Conservation (phyloP, 1,140 invertebrate genomes). For the Rhagoletis zephyria region DNA sequence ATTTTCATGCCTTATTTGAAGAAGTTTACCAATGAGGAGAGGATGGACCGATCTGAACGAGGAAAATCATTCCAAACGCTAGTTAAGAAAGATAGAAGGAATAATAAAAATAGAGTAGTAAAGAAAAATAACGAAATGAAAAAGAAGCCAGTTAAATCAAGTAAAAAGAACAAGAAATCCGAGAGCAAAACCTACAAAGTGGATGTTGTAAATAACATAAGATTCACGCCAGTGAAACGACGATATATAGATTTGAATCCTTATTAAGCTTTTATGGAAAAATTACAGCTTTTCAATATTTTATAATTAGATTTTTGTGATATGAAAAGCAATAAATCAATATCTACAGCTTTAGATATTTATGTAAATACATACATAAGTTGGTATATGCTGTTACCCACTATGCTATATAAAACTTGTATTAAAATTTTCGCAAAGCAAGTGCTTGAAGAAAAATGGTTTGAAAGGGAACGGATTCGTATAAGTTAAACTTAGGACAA, state of each 20-base stretch:
- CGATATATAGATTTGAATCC: conserved; percentile 25
- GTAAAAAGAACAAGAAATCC: background rate
- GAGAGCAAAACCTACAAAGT: background rate
- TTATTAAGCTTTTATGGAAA: background rate
- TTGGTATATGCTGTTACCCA: too few species aligned
- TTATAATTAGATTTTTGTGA: too few species aligned
- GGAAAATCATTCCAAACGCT: background rate
- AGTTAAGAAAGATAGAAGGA: background rate
- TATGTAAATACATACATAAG: too few species aligned
- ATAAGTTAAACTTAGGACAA: too few species aligned
- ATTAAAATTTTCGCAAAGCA: too few species aligned
- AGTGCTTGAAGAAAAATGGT: too few species aligned
- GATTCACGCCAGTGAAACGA: conserved; percentile 53
- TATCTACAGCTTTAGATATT: too few species aligned
- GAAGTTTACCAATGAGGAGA: background rate
- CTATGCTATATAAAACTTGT: too few species aligned
- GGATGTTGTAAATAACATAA: background rate
- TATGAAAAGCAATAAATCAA: too few species aligned
- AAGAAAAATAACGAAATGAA: background rate
- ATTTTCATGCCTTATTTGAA: background rate
- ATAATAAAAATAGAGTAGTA: background rate
- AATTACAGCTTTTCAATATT: too few species aligned
- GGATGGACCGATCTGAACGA: background rate
- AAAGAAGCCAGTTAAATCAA: background rate
- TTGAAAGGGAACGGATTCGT: too few species aligned